Evolutionary conservation across 2,888 invertebrate species (phyloP).

Genomic region (Erebia ligea): DNA sequence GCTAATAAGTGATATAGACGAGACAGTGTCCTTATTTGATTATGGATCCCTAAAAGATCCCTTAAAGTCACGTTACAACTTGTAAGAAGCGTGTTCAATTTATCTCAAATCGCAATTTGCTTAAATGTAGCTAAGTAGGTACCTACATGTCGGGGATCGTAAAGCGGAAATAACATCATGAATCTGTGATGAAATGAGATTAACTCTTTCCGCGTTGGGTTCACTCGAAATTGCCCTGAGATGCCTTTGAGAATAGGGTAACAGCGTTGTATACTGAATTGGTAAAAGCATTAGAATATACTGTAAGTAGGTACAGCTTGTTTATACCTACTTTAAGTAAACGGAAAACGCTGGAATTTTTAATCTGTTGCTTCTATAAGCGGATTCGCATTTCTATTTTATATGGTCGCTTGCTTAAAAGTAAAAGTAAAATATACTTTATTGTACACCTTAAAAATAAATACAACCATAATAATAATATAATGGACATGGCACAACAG

Average conservation of each 20-base stretch:
- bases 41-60: neutral
- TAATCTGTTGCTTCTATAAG: too few species aligned
- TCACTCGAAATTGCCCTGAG: slow-evolving; percentile 20
- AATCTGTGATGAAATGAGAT: slow-evolving; percentile 49
- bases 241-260: slow-evolving; percentile 8
- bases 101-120: slow-evolving; percentile 2
- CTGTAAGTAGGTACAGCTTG: slow-evolving; percentile 2
- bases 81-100: slow-evolving; percentile 2
- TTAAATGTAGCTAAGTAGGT: too few species aligned
- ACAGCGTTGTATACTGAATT: slow-evolving; percentile 2
- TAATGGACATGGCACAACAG: too few species aligned
- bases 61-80: neutral
- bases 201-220: slow-evolving; percentile 45
- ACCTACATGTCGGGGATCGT: slow-evolving; percentile 11
- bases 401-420: too few species aligned
- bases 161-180: slow-evolving; percentile 44
- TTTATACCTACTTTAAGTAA: slow-evolving; percentile 16
- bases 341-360: neutral
- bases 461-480: too few species aligned
- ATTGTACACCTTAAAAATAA: too few species aligned
- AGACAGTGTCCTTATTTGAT: neutral
- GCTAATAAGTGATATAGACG: too few species aligned
- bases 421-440: too few species aligned
- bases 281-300: slow-evolving; percentile 14
- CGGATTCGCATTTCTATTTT: too few species aligned